Percentiles rank a stretch among this genome's conserved stretches.
phyloP scores from a whole-genome alignment of 2,797 vertebrate species.

The Monodelphis domestica region DNA sequence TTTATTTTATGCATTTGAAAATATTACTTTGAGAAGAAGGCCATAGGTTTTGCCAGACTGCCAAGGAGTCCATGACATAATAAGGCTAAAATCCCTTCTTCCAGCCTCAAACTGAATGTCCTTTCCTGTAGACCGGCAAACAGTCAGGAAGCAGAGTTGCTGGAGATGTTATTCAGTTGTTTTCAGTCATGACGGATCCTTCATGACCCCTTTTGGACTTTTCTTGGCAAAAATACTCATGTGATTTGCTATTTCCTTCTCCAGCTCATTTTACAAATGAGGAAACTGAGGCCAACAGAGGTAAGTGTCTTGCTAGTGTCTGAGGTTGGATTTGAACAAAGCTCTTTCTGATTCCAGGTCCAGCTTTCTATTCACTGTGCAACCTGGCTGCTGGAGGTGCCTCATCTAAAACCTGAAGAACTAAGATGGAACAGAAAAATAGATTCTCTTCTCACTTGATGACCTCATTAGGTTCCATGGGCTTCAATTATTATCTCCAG shows the following conservation, averaged over 20 bases:
- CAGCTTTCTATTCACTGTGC: too few species aligned
- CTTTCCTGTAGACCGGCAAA: not conserved
- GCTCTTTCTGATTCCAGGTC: too few species aligned
- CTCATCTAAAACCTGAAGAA: not conserved
- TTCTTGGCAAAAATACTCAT: too few species aligned
- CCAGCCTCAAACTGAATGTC: not conserved
- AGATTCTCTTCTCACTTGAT: not conserved
- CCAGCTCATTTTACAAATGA: too few species aligned
- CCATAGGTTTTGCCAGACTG: not conserved
- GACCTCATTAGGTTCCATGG: not conserved
- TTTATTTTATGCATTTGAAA: conserved; percentile 4
- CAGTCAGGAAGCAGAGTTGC: not conserved
- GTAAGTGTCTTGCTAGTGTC: too few species aligned
- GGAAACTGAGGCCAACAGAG: too few species aligned
- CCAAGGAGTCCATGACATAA: not conserved
- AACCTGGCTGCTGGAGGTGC: not conserved
- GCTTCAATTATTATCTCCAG: not conserved
- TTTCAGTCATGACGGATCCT: too few species aligned
- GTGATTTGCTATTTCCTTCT: too few species aligned
- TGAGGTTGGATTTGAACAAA: too few species aligned
- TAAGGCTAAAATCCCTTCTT: not conserved
- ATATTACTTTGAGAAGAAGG: not conserved
- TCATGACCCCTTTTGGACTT: too few species aligned
- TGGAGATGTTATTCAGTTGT: too few species aligned
- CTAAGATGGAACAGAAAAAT: not conserved